Evolutionary conservation across 2,888 invertebrate species (phyloP).

Genomic region (Drosophila vallismaia): DNA sequence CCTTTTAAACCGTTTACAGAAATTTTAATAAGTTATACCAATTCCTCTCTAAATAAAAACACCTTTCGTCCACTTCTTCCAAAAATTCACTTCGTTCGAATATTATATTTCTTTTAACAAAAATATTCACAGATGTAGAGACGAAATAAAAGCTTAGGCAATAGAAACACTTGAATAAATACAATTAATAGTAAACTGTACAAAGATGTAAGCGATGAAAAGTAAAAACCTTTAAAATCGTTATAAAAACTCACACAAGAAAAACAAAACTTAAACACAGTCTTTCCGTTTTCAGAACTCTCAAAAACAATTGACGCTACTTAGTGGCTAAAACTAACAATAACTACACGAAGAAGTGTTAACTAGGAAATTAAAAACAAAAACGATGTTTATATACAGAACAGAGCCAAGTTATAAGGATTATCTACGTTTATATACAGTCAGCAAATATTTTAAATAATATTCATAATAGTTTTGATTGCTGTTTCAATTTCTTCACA

Average conservation of each 20-base stretch:
- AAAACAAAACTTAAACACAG: slow-evolving; percentile 79
- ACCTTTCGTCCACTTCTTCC: slow-evolving; percentile 2
- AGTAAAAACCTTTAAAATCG: slow-evolving; percentile 15
- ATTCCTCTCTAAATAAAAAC: background rate
- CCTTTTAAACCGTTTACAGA: background rate
- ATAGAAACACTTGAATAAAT: slow-evolving; percentile 65
- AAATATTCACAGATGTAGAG: slow-evolving; percentile 65
- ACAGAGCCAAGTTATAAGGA: background rate
- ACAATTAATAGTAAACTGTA: slow-evolving; percentile 52
- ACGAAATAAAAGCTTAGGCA: slow-evolving; percentile 44
- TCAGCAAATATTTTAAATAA: slow-evolving; percentile 24
- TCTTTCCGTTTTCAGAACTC: slow-evolving; percentile 78
- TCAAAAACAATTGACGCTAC: slow-evolving; percentile 79
- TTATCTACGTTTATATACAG: slow-evolving; percentile 23
- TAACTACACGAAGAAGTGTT: slow-evolving; percentile 43
- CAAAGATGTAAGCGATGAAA: slow-evolving; percentile 26
- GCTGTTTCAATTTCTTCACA: slow-evolving; percentile 33
- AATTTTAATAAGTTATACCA: background rate
- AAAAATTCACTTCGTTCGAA: slow-evolving; percentile 12
- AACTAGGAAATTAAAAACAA: slow-evolving; percentile 24
- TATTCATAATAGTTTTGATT: slow-evolving; percentile 15
- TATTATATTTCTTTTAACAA: slow-evolving; percentile 52
- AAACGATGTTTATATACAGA: slow-evolving; percentile 28
- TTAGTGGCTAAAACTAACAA: slow-evolving; percentile 63
- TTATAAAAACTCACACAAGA: slow-evolving; percentile 31